A percentile compares a stretch with the other conserved stretches of the same genome.
phyloP scores from a whole-genome alignment of 2,888 invertebrate genomes.

The Apocheima hispidaria region DNA sequence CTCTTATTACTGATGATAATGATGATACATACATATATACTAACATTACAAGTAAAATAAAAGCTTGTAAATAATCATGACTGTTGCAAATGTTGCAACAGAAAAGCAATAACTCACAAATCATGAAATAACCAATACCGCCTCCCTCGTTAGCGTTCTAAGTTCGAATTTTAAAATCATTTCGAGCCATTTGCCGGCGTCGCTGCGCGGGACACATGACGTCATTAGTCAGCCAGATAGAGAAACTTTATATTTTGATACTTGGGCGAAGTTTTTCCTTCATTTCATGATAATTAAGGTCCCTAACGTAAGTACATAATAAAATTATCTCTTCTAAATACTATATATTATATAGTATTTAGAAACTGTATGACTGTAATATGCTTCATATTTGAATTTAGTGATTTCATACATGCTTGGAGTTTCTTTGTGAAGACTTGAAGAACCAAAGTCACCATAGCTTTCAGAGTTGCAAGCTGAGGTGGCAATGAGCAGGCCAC shows the following conservation, averaged over 20 bases:
- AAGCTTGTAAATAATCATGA: conserved; percentile 37
- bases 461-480: no score
- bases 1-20: no score
- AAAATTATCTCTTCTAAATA: no score
- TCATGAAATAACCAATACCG: conserved; percentile 52
- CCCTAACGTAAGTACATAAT: no score
- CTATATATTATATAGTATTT: neutral
- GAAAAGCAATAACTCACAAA: conserved; percentile 69
- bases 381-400: neutral
- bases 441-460: no score
- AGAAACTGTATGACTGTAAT: neutral
- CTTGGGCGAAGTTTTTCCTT: conserved; percentile 31
- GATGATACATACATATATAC: no score
- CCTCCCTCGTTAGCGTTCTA: conserved; percentile 80
- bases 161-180: conserved; percentile 85
- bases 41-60: neutral
- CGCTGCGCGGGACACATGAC: conserved; percentile 83
- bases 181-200: conserved; percentile 82
- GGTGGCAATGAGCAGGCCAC: no score
- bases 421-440: no score
- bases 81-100: conserved; percentile 44
- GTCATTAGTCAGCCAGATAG: conserved; percentile 77
- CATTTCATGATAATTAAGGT: no score
- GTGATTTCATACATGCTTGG: no score
- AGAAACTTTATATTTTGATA: conserved; percentile 55